Conservation (phyloP, 2,113 vertebrate genomes). For the Lepus timidus region DNA sequence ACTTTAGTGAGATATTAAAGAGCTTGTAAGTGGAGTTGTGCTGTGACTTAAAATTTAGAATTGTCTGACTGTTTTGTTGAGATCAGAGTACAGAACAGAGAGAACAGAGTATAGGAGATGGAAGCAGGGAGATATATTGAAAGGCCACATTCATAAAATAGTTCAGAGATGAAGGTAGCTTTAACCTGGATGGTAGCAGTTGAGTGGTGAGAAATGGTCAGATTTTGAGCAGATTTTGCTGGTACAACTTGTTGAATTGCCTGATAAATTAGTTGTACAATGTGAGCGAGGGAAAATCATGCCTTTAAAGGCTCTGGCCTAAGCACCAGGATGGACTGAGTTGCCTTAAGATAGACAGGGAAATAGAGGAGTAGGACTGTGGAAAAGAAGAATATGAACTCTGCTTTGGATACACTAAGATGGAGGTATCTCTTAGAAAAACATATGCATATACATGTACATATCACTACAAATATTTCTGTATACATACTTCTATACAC, state of each 20-base stretch:
- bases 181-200: not conserved
- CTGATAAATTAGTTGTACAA: not conserved
- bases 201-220: not conserved
- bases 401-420: not conserved
- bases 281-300: not conserved
- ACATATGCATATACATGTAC: not conserved
- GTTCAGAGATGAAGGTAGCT: not conserved
- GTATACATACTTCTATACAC: not conserved
- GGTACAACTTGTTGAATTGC: not conserved
- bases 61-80: not conserved
- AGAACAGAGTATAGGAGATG: not conserved
- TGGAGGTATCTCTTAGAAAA: conserved; percentile 19
- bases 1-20: not conserved
- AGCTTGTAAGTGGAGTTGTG: conserved; percentile 9
- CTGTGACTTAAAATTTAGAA: conserved; percentile 18
- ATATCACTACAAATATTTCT: not conserved
- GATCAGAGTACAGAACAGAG: not conserved
- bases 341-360: not conserved
- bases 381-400: not conserved
- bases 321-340: not conserved
- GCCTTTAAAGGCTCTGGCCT: not conserved
- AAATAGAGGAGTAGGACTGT: not conserved
- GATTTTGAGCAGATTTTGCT: not conserved
- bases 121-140: not conserved
- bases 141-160: not conserved